Conservation (phyloP, 2,888 invertebrate genomes). For the Siphonodentalium dalli region DNA sequence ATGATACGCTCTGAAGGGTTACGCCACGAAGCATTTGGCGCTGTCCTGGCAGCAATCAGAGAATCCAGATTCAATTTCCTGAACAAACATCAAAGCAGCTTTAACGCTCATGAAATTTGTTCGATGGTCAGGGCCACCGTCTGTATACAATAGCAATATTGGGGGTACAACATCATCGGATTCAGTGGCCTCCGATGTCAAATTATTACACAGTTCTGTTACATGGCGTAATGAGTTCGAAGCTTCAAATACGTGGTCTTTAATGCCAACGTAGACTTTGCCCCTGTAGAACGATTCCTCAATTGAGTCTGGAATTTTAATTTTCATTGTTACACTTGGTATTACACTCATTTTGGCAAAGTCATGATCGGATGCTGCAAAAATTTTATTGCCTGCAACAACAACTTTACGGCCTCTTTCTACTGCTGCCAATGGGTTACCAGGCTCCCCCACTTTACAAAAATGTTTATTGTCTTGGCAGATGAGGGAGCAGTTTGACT, state of each 20-base stretch:
- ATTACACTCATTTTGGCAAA: too few relatives aligned
- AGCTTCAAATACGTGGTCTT: too few relatives aligned
- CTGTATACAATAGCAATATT: not conserved
- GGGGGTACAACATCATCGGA: too few relatives aligned
- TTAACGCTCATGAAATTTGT: not conserved
- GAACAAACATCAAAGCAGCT: too few relatives aligned
- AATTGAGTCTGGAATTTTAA: not conserved
- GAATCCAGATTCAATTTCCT: too few relatives aligned
- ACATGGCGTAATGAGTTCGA: not conserved
- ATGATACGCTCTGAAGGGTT: not conserved
- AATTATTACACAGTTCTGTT: not conserved
- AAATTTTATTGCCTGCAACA: not conserved
- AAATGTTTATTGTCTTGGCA: constrained; percentile 7
- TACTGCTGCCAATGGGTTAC: constrained; percentile 5
- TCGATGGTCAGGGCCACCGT: too few relatives aligned
- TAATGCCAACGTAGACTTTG: not conserved
- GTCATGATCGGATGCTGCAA: too few relatives aligned
- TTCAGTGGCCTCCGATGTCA: too few relatives aligned
- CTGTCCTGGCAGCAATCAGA: too few relatives aligned
- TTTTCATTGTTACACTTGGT: not conserved
- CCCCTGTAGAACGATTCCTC: not conserved
- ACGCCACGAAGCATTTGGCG: not conserved
- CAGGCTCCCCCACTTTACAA: too few relatives aligned
- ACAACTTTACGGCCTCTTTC: not conserved
- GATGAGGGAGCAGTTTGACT: not conserved